Evolutionary conservation across 1,140 invertebrate genomes (phyloP).

Genomic region (Drosophila kanapiae): DNA sequence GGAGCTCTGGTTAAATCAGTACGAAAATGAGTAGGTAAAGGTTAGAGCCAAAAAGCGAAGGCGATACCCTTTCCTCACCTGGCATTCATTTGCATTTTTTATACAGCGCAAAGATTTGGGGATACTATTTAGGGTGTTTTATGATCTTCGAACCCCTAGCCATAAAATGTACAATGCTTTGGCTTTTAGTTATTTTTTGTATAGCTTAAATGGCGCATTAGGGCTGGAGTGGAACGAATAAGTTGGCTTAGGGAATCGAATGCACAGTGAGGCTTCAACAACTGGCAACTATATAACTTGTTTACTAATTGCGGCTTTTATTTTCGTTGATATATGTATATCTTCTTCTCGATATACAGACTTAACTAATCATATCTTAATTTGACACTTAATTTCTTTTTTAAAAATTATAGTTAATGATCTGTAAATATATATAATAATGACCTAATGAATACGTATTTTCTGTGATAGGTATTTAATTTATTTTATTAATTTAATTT

Average conservation of each 20-base stretch:
- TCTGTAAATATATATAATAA: too few relatives aligned
- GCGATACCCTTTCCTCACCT: constrained; percentile 32
- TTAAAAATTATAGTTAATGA: neutral
- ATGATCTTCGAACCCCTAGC: neutral
- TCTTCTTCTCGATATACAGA: too few relatives aligned
- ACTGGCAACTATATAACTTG: neutral
- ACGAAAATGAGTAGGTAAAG: neutral
- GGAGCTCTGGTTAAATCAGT: constrained; percentile 17
- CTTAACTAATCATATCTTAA: neutral
- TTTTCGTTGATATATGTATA: too few relatives aligned
- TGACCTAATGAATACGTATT: too few relatives aligned
- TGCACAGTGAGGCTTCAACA: neutral
- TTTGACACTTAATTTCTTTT: neutral
- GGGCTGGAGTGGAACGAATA: neutral
- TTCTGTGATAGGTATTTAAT: too few relatives aligned
- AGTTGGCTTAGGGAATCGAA: neutral
- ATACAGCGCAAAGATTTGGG: constrained; percentile 4
- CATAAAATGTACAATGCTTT: constrained; percentile 3
- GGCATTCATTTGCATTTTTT: constrained; percentile 42
- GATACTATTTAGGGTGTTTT: constrained; percentile 13
- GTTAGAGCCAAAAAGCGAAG: constrained; percentile 1
- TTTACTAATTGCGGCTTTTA: too few relatives aligned
- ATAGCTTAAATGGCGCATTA: neutral
- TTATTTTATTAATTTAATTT: too few relatives aligned
- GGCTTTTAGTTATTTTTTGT: constrained; percentile 3